Evolutionary conservation across 2,888 invertebrate species (phyloP).

Genomic region (Mythimna ferrago): DNA sequence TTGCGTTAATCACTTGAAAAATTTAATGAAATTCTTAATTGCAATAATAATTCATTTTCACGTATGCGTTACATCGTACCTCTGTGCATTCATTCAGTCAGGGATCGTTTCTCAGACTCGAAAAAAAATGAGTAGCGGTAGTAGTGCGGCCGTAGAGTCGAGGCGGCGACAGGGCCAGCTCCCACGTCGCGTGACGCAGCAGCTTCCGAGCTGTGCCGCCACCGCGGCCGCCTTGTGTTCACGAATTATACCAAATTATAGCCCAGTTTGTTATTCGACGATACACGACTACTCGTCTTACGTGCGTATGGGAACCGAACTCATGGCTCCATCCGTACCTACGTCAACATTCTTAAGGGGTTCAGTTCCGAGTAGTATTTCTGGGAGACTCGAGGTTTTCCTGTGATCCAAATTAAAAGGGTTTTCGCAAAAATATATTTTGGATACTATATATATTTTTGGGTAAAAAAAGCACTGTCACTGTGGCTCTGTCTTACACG

Average conservation of each 20-base stretch:
- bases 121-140: not conserved
- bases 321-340: not conserved
- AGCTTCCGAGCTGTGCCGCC: constrained; percentile 32
- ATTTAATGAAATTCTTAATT: constrained; percentile 11
- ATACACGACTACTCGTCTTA: constrained; percentile 45
- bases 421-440: not conserved
- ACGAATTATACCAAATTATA: constrained; percentile 60
- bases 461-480: too few relatives aligned
- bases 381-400: not conserved
- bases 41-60: not conserved
- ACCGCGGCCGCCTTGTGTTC: constrained; percentile 30
- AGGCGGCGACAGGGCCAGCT: constrained; percentile 11
- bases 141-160: not conserved
- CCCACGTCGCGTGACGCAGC: constrained; percentile 63
- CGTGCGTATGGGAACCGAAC: constrained; percentile 22
- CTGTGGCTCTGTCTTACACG: too few relatives aligned
- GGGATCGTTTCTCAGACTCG: not conserved
- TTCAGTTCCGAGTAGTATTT: not conserved
- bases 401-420: not conserved
- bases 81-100: not conserved
- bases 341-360: not conserved
- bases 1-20: constrained; percentile 30
- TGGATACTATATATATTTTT: too few relatives aligned
- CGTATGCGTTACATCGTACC: not conserved
- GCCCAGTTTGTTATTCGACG: constrained; percentile 46